phyloP scores from a whole-genome alignment of 2,797 vertebrate species.

The Spheniscus humboldti region DNA sequence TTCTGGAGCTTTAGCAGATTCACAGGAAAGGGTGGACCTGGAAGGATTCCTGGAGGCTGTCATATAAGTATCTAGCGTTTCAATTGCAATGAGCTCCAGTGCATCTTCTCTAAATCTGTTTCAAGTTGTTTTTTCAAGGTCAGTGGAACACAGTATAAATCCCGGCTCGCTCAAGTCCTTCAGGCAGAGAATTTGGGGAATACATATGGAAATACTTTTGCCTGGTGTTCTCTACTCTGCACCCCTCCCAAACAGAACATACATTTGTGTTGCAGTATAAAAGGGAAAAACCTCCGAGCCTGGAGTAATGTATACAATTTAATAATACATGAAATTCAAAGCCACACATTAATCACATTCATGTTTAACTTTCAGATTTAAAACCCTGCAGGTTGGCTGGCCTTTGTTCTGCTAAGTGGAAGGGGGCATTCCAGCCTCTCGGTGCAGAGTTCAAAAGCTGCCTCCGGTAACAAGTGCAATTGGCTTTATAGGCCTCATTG shows the following conservation, averaged over 20 bases:
- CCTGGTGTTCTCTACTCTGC: constrained; percentile 35
- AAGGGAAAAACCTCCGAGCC: constrained; percentile 47
- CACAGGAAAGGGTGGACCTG: constrained; percentile 29
- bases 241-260: constrained; percentile 43
- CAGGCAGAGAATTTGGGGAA: constrained; percentile 41
- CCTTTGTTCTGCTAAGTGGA: constrained; percentile 60
- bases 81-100: constrained; percentile 22
- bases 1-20: constrained; percentile 52
- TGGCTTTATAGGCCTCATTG: constrained; percentile 26
- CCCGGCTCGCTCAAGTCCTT: constrained; percentile 19
- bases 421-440: constrained; percentile 54
- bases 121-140: constrained; percentile 36
- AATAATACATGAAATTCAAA: constrained; percentile 62
- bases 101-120: constrained; percentile 52
- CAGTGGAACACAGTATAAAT: constrained; percentile 58
- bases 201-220: constrained; percentile 68
- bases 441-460: constrained; percentile 42
- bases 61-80: constrained; percentile 17
- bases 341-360: constrained; percentile 63
- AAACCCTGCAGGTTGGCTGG: constrained; percentile 50
- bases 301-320: constrained; percentile 59
- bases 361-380: constrained; percentile 53
- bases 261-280: constrained; percentile 44
- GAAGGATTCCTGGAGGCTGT: constrained; percentile 45
- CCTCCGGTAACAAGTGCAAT: constrained; percentile 61